These are phyloP conservation scores for Syngnathus floridae DNA, from an alignment of 2,113 vertebrate species.

Conservation along the genomic window DNA sequence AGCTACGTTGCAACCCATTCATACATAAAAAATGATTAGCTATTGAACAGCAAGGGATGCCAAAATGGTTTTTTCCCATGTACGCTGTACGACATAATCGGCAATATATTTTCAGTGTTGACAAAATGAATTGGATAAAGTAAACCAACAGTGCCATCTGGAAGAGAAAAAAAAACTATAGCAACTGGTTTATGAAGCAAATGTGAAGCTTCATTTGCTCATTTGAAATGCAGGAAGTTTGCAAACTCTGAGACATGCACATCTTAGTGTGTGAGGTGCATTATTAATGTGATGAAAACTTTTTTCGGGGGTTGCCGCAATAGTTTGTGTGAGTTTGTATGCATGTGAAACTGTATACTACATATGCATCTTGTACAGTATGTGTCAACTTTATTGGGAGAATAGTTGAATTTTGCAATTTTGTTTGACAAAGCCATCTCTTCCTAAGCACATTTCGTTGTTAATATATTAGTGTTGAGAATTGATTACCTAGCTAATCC, in stretches of 20 bases:
- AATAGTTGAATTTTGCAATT: slow-evolving; percentile 21
- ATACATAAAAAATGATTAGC: slow-evolving; percentile 22
- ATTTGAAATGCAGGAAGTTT: slow-evolving; percentile 16
- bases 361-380: neutral
- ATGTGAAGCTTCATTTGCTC: no score
- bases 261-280: slow-evolving; percentile 49
- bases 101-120: neutral
- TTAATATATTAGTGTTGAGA: slow-evolving; percentile 95
- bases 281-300: slow-evolving; percentile 47
- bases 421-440: slow-evolving; percentile 42
- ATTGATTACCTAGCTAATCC: slow-evolving; percentile 96
- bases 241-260: slow-evolving; percentile 17
- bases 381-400: slow-evolving; percentile 2
- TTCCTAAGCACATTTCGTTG: slow-evolving; percentile 77
- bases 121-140: neutral
- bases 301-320: slow-evolving; percentile 20
- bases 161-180: no score
- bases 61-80: slow-evolving; percentile 3
- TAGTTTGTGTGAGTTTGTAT: slow-evolving; percentile 18
- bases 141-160: no score
- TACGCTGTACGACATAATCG: neutral
- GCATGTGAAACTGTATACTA: slow-evolving; percentile 4
- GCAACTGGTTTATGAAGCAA: no score
- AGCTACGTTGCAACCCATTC: slow-evolving; percentile 50
- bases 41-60: slow-evolving; percentile 16